phyloP scores from a whole-genome alignment of 2,113 vertebrate species.

The Anoura caudifer region DNA sequence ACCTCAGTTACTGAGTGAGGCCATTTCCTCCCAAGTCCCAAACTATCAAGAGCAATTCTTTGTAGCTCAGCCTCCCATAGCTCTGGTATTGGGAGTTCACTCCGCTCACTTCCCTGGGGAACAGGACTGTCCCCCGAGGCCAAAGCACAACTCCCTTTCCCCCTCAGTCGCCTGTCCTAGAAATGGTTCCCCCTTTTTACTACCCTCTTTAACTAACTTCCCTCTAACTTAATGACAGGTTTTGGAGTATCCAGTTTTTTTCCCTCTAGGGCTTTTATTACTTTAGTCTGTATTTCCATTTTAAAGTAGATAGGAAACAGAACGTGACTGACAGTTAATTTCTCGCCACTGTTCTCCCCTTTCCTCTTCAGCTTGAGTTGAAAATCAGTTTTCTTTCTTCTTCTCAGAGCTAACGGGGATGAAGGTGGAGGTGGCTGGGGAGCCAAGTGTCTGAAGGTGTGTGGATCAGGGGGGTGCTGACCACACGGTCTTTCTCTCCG shows the following conservation, averaged over 20 bases:
- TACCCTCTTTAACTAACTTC: not conserved
- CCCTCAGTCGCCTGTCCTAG: not conserved
- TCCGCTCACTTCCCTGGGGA: not conserved
- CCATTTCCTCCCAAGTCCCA: not conserved
- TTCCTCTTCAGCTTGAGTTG: not conserved
- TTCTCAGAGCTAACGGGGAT: not conserved
- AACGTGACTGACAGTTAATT: not conserved
- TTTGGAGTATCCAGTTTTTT: not conserved
- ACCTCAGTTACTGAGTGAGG: not conserved
- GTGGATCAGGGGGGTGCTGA: not conserved
- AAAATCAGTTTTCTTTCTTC: not conserved
- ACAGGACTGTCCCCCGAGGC: rapidly evolving
- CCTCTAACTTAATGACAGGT: not conserved
- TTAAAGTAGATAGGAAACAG: not conserved
- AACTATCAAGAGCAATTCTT: not conserved
- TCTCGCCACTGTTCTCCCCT: not conserved
- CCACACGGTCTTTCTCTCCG: not conserved
- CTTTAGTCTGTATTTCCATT: not conserved
- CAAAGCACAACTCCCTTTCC: too few relatives aligned
- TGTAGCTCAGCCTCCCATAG: not conserved
- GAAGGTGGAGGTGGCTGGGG: not conserved
- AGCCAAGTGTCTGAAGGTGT: not conserved
- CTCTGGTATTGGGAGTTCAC: not conserved
- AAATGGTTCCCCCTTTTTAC: not conserved
- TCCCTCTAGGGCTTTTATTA: not conserved